A percentile compares a stretch with the other conserved stretches of the same genome.
Evolutionary conservation across 2,888 invertebrate genomes (phyloP).

Genomic region (Drosophila colorata): DNA sequence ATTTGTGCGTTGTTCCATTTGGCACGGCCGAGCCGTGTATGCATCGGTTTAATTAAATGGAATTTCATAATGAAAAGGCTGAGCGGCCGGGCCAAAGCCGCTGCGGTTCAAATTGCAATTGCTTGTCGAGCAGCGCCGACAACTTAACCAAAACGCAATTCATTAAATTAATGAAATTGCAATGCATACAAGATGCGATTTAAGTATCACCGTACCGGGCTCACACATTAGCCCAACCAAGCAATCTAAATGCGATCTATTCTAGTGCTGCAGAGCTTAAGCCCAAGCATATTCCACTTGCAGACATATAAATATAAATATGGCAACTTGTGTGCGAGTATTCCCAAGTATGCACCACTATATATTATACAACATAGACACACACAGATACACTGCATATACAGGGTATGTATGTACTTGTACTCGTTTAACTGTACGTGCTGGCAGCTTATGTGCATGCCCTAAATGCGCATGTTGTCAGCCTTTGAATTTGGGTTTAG

Average conservation of each 20-base stretch:
- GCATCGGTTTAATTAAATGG: slow-evolving; percentile 60
- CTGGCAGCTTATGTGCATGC: background rate
- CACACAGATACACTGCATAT: background rate
- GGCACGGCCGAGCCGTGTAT: slow-evolving; percentile 6
- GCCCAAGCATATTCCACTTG: background rate
- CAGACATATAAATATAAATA: background rate
- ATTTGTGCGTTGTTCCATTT: slow-evolving; percentile 19
- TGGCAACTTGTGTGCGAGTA: background rate
- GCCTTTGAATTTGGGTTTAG: background rate
- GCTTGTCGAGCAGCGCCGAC: slow-evolving; percentile 28
- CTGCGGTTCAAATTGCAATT: slow-evolving; percentile 18
- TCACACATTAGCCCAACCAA: background rate
- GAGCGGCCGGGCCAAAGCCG: slow-evolving; percentile 16
- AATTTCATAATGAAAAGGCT: slow-evolving; percentile 44
- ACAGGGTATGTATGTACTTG: background rate
- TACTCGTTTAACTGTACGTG: background rate
- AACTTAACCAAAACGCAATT: slow-evolving; percentile 51
- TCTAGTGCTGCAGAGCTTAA: background rate
- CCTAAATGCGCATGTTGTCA: background rate
- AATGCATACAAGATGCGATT: slow-evolving; percentile 23
- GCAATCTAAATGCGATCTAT: slow-evolving; percentile 9
- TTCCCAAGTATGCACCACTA: slow-evolving; percentile 2
- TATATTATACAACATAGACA: slow-evolving; percentile 3
- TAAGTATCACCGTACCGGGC: slow-evolving; percentile 3
- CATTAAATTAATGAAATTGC: slow-evolving; percentile 74